A percentile compares a stretch with the other conserved stretches of the same genome.
These are phyloP conservation scores for Tenualosa ilisha DNA, from an alignment of 2,797 vertebrate genomes.

Conservation along the genomic window DNA sequence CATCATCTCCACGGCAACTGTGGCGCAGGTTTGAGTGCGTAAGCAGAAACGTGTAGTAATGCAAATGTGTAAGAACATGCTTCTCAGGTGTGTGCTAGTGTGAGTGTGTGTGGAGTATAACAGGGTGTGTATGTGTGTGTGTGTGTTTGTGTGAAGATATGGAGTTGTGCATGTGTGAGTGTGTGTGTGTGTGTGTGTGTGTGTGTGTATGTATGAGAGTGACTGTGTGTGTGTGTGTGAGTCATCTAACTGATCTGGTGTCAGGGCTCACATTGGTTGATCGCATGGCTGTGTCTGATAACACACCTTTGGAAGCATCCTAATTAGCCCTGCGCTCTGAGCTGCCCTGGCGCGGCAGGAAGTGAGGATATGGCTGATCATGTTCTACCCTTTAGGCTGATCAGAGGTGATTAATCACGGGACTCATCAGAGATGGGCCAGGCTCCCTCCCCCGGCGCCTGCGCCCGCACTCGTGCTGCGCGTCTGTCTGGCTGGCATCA, in stretches of 20 bases:
- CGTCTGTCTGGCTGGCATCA: not conserved
- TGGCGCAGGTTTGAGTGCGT: not conserved
- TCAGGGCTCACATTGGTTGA: constrained; percentile 47
- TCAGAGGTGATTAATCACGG: constrained; percentile 50
- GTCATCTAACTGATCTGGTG: constrained; percentile 48
- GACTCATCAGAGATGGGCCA: constrained; percentile 35
- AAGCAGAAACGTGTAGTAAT: not conserved
- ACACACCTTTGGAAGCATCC: constrained; percentile 34
- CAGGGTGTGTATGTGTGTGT: not conserved
- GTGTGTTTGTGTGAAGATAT: not conserved
- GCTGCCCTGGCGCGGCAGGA: constrained; percentile 37
- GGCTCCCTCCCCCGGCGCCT: constrained; percentile 15
- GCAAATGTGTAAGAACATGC: not conserved
- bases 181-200: not conserved
- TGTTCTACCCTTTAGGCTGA: constrained; percentile 51
- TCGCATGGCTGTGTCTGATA: constrained; percentile 50
- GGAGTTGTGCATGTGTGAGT: not conserved
- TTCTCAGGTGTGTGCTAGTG: not conserved
- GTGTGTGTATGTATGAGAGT: not conserved
- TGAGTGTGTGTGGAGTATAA: not conserved
- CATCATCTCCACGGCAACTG: constrained; percentile 54
- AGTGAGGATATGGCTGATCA: constrained; percentile 38
- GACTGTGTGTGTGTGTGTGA: constrained; percentile 1
- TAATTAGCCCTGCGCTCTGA: constrained; percentile 46
- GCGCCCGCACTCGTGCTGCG: not conserved